Evolutionary conservation across 53 echinoderm and acorn worm species (phyloP).

Genomic region (Luidia sarsii): DNA sequence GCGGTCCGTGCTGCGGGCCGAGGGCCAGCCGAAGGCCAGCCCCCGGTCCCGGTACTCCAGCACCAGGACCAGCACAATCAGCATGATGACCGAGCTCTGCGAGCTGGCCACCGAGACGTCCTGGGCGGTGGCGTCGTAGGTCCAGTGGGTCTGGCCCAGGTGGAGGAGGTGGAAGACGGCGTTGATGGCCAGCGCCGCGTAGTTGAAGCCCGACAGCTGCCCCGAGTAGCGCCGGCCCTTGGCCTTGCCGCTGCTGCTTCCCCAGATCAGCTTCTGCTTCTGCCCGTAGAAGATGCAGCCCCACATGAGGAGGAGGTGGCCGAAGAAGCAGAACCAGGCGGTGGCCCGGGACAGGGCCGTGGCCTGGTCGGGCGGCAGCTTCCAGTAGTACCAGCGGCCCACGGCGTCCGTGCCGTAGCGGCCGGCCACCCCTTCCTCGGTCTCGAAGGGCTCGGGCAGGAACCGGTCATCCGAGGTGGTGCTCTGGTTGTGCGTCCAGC

Average conservation of each 20-base stretch:
- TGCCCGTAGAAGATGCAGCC: constrained; percentile 79
- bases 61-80: constrained; percentile 79
- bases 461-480: constrained; percentile 68
- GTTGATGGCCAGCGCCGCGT: constrained; percentile 63
- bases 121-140: constrained; percentile 82
- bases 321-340: constrained; percentile 79
- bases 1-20: constrained; percentile 53
- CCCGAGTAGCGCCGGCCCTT: constrained; percentile 74
- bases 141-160: constrained; percentile 77
- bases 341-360: constrained; percentile 60
- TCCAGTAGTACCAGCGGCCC: constrained; percentile 85
- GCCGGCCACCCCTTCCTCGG: constrained; percentile 66
- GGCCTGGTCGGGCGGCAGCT: constrained; percentile 65
- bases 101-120: constrained; percentile 84
- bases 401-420: constrained; percentile 56
- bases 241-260: constrained; percentile 24
- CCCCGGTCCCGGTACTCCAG: constrained; percentile 86
- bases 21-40: constrained; percentile 83
- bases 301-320: constrained; percentile 85
- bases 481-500: constrained; percentile 73
- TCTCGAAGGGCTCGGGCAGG: constrained; percentile 69
- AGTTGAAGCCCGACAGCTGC: constrained; percentile 60
- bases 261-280: constrained; percentile 56
- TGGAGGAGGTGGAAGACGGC: constrained; percentile 75
- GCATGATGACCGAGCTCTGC: constrained; percentile 82